Evolutionary conservation across 2,797 vertebrate species (phyloP).

Genomic region (Pipistrellus nathusii): DNA sequence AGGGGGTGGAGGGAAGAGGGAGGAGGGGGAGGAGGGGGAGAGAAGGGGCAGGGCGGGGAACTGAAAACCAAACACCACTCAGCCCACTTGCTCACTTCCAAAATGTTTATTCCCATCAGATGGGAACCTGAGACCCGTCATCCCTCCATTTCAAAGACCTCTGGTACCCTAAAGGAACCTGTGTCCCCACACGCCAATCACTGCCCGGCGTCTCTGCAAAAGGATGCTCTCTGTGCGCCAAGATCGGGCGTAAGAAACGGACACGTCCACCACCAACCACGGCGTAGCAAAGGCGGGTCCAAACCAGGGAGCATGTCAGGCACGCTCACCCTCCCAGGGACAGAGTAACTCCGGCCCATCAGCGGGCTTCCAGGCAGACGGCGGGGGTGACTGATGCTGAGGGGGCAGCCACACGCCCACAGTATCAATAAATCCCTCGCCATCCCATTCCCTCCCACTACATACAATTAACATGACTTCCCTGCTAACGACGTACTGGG

Average conservation of each 20-base stretch:
- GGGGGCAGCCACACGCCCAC: neutral
- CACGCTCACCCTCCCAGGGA: neutral
- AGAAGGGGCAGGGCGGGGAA: fast-evolving
- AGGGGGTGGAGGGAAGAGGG: too few relatives aligned
- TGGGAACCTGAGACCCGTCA: neutral
- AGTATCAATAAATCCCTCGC: neutral
- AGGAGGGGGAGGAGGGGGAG: too few relatives aligned
- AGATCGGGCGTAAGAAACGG: neutral
- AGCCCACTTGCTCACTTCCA: neutral
- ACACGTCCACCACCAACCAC: neutral
- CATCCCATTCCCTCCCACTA: neutral
- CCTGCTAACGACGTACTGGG: neutral
- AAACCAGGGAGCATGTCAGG: neutral
- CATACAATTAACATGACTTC: neutral
- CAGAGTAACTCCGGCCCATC: neutral
- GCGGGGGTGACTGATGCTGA: neutral
- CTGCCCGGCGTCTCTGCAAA: neutral
- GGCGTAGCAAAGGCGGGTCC: neutral
- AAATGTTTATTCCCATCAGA: neutral
- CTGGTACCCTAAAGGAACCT: neutral
- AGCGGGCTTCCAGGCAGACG: neutral
- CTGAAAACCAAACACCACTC: neutral
- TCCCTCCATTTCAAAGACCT: neutral
- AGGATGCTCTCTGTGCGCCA: neutral
- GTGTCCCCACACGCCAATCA: neutral